These are phyloP conservation scores for Solenopsis invicta DNA, from an alignment of 1,140 invertebrate genomes.

Conservation along the genomic window DNA sequence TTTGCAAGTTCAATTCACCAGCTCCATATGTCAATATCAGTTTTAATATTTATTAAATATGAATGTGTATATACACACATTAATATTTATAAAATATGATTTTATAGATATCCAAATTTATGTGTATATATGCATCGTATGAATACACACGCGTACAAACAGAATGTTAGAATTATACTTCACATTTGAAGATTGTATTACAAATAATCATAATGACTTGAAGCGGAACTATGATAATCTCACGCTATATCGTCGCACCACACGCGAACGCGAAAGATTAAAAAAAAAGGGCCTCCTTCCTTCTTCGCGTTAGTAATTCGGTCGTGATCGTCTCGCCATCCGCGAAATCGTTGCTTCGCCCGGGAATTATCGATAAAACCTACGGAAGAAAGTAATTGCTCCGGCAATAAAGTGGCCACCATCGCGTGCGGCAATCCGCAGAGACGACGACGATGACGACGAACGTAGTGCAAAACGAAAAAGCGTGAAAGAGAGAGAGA, in stretches of 20 bases:
- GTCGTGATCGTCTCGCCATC: conserved; percentile 8
- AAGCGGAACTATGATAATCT: conserved; percentile 35
- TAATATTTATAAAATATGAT: no score
- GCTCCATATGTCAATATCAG: not conserved
- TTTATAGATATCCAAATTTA: no score
- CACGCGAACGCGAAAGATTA: conserved; percentile 12
- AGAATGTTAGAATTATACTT: not conserved
- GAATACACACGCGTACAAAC: no score
- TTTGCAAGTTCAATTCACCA: conserved; percentile 8
- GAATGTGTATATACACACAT: not conserved
- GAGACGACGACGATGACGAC: conserved; percentile 26
- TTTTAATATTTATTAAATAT: conserved; percentile 25
- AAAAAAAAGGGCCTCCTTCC: not conserved
- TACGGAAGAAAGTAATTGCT: conserved; percentile 52
- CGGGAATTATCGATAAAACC: conserved; percentile 56
- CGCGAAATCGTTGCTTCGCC: conserved; percentile 41
- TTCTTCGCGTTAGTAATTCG: conserved; percentile 20
- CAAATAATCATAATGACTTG: not conserved
- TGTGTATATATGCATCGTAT: no score
- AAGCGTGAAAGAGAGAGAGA: not conserved
- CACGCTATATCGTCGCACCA: conserved; percentile 11
- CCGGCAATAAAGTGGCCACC: conserved; percentile 45
- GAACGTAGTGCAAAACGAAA: conserved; percentile 14
- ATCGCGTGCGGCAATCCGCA: conserved; percentile 53
- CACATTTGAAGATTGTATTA: not conserved